Percentiles rank a stretch among this genome's conserved stretches.
phyloP scores from a whole-genome alignment of 2,113 vertebrate genomes.

The Murina feae region DNA sequence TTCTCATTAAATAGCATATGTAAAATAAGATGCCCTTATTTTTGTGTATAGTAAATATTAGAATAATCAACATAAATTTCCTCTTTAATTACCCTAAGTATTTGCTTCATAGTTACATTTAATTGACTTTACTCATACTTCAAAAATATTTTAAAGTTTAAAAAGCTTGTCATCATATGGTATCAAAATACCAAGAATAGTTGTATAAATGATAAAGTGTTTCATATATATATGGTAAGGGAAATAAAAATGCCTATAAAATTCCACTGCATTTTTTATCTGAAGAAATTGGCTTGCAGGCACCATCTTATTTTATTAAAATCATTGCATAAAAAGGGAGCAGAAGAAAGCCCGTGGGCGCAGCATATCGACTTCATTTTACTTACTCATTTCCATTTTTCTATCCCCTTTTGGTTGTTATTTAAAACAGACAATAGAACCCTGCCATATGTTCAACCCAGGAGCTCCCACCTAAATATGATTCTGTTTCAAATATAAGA shows the following conservation, averaged over 20 bases:
- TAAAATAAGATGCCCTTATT: background rate
- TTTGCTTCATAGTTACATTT: background rate
- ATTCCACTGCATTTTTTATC: background rate
- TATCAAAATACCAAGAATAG: background rate
- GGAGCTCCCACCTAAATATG: background rate
- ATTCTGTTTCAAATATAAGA: background rate
- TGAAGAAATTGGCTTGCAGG: conserved; percentile 3
- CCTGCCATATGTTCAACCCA: background rate
- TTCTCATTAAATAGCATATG: background rate
- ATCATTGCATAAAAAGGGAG: background rate
- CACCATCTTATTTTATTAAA: conserved; percentile 49
- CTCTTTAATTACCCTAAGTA: background rate
- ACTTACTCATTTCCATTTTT: background rate
- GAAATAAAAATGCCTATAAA: conserved; percentile 21
- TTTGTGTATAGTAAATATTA: background rate
- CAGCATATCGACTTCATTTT: background rate
- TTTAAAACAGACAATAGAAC: conserved; percentile 3
- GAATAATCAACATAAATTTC: background rate
- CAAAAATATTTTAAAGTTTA: background rate
- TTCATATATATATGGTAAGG: background rate
- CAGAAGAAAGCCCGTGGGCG: background rate
- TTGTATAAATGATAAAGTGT: background rate
- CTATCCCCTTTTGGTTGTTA: background rate
- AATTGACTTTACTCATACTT: background rate
- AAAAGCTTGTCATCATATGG: background rate